Evolutionary conservation across 2,888 invertebrate genomes (phyloP).

Genomic region (Phania funesta): DNA sequence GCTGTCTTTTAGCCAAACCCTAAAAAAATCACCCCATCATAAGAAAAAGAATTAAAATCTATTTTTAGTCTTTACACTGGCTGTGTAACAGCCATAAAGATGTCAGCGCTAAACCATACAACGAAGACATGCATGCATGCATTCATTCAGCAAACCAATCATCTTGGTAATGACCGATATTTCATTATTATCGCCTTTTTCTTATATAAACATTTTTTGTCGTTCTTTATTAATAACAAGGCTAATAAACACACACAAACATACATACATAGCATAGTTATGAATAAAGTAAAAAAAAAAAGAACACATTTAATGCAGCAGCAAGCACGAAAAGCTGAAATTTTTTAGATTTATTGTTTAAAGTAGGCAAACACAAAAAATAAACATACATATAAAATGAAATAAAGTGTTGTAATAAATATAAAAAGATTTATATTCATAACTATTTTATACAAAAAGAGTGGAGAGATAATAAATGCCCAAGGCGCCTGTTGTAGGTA

Average conservation of each 20-base stretch:
- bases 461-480: not conserved
- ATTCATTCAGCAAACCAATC: conserved; percentile 15
- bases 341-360: conserved; percentile 36
- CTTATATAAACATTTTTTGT: not conserved
- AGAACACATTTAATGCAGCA: conserved; percentile 16
- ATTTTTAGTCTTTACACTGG: not conserved
- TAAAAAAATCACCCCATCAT: no score
- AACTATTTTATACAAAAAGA: not conserved
- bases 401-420: conserved; percentile 46
- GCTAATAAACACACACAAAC: conserved; percentile 5
- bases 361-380: conserved; percentile 7
- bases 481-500: conserved; percentile 9
- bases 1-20: no score
- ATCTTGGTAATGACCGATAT: conserved; percentile 60
- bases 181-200: conserved; percentile 53
- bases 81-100: not conserved
- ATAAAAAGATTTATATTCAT: conserved; percentile 45
- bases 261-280: not conserved
- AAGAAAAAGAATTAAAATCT: no score
- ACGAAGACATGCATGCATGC: conserved; percentile 17
- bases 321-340: not conserved
- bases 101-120: conserved; percentile 15
- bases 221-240: conserved; percentile 19
- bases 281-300: conserved; percentile 1
- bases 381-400: not conserved